Base-by-base conservation (phyloP, 2,888 invertebrate species). In the Stenodema calcarata region DNA sequence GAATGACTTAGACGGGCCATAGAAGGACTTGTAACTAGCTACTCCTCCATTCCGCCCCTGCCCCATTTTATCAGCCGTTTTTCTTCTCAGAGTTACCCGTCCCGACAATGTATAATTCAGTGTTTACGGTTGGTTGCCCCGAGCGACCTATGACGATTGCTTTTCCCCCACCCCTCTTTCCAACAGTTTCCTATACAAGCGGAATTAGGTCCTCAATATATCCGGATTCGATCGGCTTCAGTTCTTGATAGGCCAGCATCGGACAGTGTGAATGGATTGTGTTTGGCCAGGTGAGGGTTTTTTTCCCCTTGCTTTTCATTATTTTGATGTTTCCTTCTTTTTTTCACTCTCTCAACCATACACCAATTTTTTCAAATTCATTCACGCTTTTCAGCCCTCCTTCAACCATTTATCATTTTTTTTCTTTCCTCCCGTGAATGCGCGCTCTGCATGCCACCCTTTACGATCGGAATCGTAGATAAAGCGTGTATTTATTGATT, bases 81-180 rank as follows among this genome's bases (percentile, higher is more conserved):
- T 73, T 73, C 73, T 35, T 73, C 73, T 35, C 18, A 12, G 78
- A 30, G 44, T 23, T 78, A 78, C 78, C 41, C 16, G 35, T 16
- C 54, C n/a, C 75, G 73, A 42, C 84, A 62, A 85, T 87, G 87
- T 85, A 79, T 80, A 75, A 79, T 80, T 87, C 87, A 87, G 81
- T 87, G 85, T 87, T 87, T 80, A 87, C 85, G 87, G 85, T 70
- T 78, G 50, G 85, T 87, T 73, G 85, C 81, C 41, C 85, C 14
- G 54, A 73, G 70, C 85, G 83, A 87, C 85, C 83, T 80, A 73
- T 85, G 79, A 83, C 84, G 84, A 84, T 84, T 75, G 84, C 84
- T 84, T 82, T 69, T 14, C 79, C 11, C 62, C 86, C 23, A 41
- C 27, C 28, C 73, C 23, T 83, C 30, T 27, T n/a, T 30, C 76